These are phyloP conservation scores for Dynastes tityus DNA, from an alignment of 2,888 invertebrate genomes.

Conservation along the genomic window DNA sequence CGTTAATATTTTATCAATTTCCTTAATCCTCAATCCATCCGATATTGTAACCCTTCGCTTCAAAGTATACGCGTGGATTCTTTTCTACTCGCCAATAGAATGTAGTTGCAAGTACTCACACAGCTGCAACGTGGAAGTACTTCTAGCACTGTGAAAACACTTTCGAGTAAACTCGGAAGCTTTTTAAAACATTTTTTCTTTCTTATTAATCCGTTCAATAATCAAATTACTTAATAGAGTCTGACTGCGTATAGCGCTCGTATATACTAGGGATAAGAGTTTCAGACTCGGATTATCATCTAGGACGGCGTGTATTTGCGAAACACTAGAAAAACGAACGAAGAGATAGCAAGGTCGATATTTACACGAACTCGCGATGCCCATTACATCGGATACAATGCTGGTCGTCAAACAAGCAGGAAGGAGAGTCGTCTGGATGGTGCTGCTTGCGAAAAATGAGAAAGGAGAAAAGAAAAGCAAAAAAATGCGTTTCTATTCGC, in stretches of 20 bases:
- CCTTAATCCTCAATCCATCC: too few relatives aligned
- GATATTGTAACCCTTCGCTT: too few relatives aligned
- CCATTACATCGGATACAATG: neutral
- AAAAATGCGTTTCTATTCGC: neutral
- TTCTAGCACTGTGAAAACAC: neutral
- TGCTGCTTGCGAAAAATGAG: neutral
- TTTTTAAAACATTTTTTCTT: slow-evolving; percentile 4
- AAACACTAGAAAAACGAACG: neutral
- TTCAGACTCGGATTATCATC: neutral
- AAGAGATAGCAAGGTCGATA: neutral
- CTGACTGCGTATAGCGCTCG: neutral
- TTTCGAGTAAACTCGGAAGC: neutral
- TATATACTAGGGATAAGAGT: neutral
- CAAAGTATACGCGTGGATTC: too few relatives aligned
- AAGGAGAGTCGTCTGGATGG: neutral
- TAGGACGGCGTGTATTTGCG: neutral
- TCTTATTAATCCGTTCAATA: slow-evolving; percentile 10
- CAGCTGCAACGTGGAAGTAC: too few relatives aligned
- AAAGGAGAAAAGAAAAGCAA: neutral
- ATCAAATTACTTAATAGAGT: slow-evolving; percentile 10
- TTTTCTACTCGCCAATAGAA: too few relatives aligned
- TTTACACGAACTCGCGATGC: neutral
- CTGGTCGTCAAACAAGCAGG: neutral
- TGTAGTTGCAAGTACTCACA: too few relatives aligned
- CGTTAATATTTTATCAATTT: too few relatives aligned